A percentile compares a stretch with the other conserved stretches of the same genome.
phyloP scores from a whole-genome alignment of 2,113 vertebrate genomes.

The Microtus ochrogaster region DNA sequence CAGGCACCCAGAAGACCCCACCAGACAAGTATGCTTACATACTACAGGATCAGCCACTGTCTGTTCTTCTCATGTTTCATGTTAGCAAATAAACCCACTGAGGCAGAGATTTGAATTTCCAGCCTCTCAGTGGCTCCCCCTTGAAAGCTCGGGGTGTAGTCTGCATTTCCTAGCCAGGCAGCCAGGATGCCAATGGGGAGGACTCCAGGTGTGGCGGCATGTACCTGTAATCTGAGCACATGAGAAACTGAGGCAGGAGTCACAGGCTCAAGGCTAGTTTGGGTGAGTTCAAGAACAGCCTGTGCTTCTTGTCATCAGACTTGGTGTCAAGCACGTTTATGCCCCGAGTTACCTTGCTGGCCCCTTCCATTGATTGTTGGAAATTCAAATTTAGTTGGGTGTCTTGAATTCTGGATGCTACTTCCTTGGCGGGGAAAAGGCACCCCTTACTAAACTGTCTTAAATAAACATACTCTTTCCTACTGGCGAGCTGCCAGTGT shows the following conservation, averaged over 20 bases:
- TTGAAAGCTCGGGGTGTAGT: no score
- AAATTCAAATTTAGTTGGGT: background rate
- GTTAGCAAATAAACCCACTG: rapidly evolving
- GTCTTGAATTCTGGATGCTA: background rate
- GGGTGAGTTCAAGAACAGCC: background rate
- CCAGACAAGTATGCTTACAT: background rate
- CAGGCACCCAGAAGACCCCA: background rate
- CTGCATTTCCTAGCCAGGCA: no score
- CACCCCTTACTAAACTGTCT: background rate
- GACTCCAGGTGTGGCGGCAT: background rate
- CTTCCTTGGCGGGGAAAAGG: background rate
- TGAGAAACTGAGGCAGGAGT: background rate
- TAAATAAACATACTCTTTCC: background rate
- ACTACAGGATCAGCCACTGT: no score
- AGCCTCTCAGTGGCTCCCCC: background rate
- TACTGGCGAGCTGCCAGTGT: background rate
- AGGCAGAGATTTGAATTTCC: background rate
- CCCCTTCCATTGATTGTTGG: background rate
- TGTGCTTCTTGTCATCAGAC: background rate
- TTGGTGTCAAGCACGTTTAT: background rate
- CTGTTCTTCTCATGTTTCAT: background rate
- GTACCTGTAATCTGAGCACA: background rate
- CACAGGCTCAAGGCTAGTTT: background rate
- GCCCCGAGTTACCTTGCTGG: background rate
- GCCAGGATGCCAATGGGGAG: background rate